Conservation (phyloP, 1,140 invertebrate genomes). For the Linepithema humile region DNA sequence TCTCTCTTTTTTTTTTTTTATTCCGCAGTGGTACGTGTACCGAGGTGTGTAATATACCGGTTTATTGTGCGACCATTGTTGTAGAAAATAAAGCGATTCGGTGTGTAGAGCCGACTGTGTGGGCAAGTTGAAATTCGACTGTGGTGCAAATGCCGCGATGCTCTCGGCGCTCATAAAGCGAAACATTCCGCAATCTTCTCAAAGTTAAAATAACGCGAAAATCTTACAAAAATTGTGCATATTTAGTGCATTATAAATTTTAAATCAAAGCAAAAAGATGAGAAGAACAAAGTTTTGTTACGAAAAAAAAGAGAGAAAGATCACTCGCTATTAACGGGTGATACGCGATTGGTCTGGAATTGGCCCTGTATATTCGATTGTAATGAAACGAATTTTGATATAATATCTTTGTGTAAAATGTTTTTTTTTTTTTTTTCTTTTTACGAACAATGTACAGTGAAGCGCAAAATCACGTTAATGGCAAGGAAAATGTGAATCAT, state of each 20-base stretch:
- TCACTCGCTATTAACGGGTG: too few species aligned
- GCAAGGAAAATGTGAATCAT: constrained; percentile 60
- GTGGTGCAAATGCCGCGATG: constrained; percentile 19
- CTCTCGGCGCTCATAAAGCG: constrained; percentile 28
- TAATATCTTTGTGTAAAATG: neutral
- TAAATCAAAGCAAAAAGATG: neutral
- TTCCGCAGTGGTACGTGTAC: constrained; percentile 32
- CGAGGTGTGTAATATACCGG: constrained; percentile 42
- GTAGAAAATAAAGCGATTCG: constrained; percentile 52
- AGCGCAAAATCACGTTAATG: constrained; percentile 13
- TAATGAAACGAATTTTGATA: neutral
- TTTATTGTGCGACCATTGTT: constrained; percentile 54
- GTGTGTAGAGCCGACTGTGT: neutral
- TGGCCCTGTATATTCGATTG: too few species aligned
- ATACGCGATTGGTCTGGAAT: too few species aligned
- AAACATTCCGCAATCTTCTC: neutral
- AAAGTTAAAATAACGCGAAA: neutral
- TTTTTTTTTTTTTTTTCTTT: neutral
- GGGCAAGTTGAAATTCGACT: constrained; percentile 45
- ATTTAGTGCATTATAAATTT: constrained; percentile 24
- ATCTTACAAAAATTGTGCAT: neutral
- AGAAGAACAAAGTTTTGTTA: neutral
- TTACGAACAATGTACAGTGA: too few species aligned
- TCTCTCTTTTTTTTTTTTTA: constrained; percentile 3
- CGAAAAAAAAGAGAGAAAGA: neutral